These are phyloP conservation scores for Drosophila bipectinata DNA, from an alignment of 1,140 invertebrate genomes.

Conservation along the genomic window DNA sequence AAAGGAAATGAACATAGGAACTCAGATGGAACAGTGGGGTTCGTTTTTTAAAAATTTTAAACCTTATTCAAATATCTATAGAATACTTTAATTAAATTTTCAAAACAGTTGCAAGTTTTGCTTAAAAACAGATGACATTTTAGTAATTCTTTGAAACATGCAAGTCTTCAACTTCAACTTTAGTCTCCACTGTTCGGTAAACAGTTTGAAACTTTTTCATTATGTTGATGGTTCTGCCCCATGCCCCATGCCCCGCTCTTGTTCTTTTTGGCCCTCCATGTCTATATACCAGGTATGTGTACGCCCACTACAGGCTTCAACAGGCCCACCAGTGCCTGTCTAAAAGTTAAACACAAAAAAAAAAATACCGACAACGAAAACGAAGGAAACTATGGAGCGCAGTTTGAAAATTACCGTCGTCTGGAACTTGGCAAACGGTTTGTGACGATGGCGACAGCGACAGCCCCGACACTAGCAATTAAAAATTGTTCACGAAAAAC, in stretches of 20 bases:
- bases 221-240: constrained; percentile 64
- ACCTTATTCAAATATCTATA: too few species aligned
- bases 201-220: constrained; percentile 76
- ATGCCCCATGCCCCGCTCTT: not conserved
- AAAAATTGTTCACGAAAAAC: constrained; percentile 63
- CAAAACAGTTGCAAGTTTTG: not conserved
- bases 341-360: constrained; percentile 60
- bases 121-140: not conserved
- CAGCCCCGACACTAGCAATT: constrained; percentile 72
- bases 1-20: constrained; percentile 51
- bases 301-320: constrained; percentile 11
- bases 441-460: constrained; percentile 38
- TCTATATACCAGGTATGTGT: constrained; percentile 37
- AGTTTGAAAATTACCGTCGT: constrained; percentile 58
- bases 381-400: constrained; percentile 42
- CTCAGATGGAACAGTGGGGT: constrained; percentile 25
- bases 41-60: too few species aligned
- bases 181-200: constrained; percentile 61
- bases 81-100: too few species aligned
- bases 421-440: constrained; percentile 60
- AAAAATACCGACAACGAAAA: not conserved
- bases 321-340: constrained; percentile 50
- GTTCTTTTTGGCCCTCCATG: not conserved
- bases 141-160: not conserved
- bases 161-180: not conserved